Evolutionary conservation across 2,113 vertebrate genomes (phyloP).

Genomic region (Planiliza haematocheilus): DNA sequence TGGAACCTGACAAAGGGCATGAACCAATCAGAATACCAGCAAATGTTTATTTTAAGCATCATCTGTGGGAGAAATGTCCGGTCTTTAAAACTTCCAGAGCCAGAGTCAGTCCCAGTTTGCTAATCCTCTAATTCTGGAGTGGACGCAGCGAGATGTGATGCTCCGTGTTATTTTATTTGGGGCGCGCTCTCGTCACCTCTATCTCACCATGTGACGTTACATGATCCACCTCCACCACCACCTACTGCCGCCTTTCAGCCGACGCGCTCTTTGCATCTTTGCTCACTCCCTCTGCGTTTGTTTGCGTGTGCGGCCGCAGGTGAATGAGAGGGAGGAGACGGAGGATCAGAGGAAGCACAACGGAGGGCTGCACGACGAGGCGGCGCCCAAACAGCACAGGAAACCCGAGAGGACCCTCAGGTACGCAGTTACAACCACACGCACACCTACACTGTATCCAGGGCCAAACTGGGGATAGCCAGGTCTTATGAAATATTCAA

Average conservation of each 20-base stretch:
- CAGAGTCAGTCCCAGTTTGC: constrained; percentile 40
- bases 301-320: constrained; percentile 70
- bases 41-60: no score
- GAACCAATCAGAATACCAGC: no score
- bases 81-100: no score
- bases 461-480: constrained; percentile 7
- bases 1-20: no score
- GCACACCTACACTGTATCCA: neutral
- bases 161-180: constrained; percentile 42
- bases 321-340: constrained; percentile 86
- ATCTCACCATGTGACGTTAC: neutral
- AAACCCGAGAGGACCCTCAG: constrained; percentile 90
- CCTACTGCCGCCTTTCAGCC: neutral
- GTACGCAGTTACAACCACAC: constrained; percentile 77
- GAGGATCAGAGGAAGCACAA: constrained; percentile 89
- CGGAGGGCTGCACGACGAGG: constrained; percentile 86
- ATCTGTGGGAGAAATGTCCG: no score
- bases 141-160: constrained; percentile 53
- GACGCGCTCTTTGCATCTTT: neutral
- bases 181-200: constrained; percentile 16
- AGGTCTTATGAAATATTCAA: constrained; percentile 34
- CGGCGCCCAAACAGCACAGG: constrained; percentile 85
- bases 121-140: constrained; percentile 56
- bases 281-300: constrained; percentile 1
- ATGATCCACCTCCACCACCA: neutral